phyloP scores from a whole-genome alignment of 1,140 invertebrate species.

The Temnothorax nylanderi region DNA sequence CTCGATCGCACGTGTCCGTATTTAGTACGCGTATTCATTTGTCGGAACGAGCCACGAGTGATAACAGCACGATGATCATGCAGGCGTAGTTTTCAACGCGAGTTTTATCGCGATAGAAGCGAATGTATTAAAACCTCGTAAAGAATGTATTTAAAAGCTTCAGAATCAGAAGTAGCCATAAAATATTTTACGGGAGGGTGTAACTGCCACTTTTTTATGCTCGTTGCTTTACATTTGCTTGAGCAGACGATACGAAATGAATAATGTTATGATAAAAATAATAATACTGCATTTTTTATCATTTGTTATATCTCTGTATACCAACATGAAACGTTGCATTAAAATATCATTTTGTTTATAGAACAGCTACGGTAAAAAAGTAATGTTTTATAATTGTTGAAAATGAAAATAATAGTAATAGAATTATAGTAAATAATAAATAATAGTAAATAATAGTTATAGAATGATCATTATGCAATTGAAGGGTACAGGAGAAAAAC shows the following conservation, averaged over 20 bases:
- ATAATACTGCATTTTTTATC: background rate
- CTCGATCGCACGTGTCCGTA: background rate
- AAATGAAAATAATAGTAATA: background rate
- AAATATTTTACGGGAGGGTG: background rate
- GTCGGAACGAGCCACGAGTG: background rate
- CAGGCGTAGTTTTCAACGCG: slow-evolving; percentile 1
- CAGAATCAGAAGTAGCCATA: slow-evolving; percentile 7
- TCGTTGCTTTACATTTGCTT: background rate
- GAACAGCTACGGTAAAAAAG: background rate
- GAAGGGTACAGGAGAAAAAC: too few species aligned
- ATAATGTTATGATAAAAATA: background rate
- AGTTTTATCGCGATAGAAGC: slow-evolving; percentile 31
- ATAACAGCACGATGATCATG: slow-evolving; percentile 14
- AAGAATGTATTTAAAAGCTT: background rate
- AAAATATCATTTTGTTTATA: background rate
- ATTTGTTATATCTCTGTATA: background rate
- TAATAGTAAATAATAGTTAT: background rate
- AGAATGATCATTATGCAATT: background rate
- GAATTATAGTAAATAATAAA: background rate
- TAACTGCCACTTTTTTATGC: background rate
- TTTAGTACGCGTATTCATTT: slow-evolving; percentile 15
- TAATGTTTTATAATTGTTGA: background rate
- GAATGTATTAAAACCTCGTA: background rate
- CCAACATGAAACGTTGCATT: background rate
- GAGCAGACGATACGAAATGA: background rate